Conservation (phyloP, 2,888 invertebrate species). For the Lycaena phlaeas region DNA sequence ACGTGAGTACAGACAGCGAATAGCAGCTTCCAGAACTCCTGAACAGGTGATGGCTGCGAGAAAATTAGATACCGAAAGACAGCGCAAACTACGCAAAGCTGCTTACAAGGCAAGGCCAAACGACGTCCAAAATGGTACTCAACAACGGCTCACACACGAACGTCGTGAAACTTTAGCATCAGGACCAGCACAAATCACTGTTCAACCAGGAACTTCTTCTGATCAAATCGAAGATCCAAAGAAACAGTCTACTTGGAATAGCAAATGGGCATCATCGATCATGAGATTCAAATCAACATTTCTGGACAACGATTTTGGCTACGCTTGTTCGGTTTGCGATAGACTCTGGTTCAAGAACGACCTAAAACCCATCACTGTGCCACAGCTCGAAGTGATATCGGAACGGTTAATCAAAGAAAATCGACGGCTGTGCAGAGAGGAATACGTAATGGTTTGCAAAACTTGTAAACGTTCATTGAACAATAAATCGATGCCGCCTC, state of each 20-base stretch:
- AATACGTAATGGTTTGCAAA: slow-evolving; percentile 25
- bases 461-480: slow-evolving; percentile 27
- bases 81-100: slow-evolving; percentile 27
- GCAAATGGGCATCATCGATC: slow-evolving; percentile 29
- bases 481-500: slow-evolving; percentile 23
- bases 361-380: slow-evolving; percentile 31
- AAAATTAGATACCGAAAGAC: slow-evolving; percentile 21
- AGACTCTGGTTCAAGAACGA: slow-evolving; percentile 36
- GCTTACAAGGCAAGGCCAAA: slow-evolving; percentile 16
- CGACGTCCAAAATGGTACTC: not conserved
- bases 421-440: slow-evolving; percentile 18
- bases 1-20: slow-evolving; percentile 31
- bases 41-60: slow-evolving; percentile 23
- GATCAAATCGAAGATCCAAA: slow-evolving; percentile 18
- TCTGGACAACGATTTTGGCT: slow-evolving; percentile 32
- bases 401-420: slow-evolving; percentile 23
- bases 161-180: slow-evolving; percentile 1
- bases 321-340: slow-evolving; percentile 34
- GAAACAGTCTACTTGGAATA: slow-evolving; percentile 27
- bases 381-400: slow-evolving; percentile 29
- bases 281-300: slow-evolving; percentile 28
- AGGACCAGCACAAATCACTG: slow-evolving; percentile 11
- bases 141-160: slow-evolving; percentile 1
- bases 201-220: slow-evolving; percentile 20
- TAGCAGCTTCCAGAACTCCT: slow-evolving; percentile 27